Base-by-base conservation (phyloP, 2,888 invertebrate genomes). In the Hydrotaea diabolus region DNA sequence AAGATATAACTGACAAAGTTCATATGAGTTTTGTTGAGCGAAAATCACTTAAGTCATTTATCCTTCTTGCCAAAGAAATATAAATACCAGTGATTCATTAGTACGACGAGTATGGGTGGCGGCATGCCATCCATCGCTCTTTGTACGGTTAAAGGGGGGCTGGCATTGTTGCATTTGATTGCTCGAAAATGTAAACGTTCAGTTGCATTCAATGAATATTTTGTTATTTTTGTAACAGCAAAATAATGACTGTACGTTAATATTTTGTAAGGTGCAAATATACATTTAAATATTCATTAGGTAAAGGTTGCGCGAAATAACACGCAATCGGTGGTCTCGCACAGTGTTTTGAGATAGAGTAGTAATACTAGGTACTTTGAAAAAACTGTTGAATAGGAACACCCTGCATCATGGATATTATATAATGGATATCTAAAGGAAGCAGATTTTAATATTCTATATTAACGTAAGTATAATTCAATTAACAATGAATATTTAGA, bases 71-170 rank as follows among this genome's bases (percentile, higher is more conserved):
- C 17, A 31, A 71, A 59, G 23, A 26, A 59, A 26, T 59, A 66
- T 55, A 77, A 77, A 77, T 77, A 21, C 19, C 17, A 57, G 43
- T 77, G 59, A 77, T 77, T 71, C 69, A 77, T 77, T 77, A 59
- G 57, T 39, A 9, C 26, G 53, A 19, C 31, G 53, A 55, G 55
- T 21, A 9, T 55, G 21, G 19, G 19, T 55, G 55, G 55, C 26
- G 15, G 39, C 36, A 77, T 69, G 57, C 13, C 17, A 77, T 21
- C 46, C 62, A 64, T 11, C 21, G 15, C 49, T n/a, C n/a, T 49
- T 49, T n/a, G 49, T 43, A 43, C 49, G 13, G 49, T 49, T n/a
- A n/a, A n/a, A n/a, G n/a, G n/a, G n/a, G n/a, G 9, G 31, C 43
- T 49, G 49, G 49, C 43, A 43, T 43, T 43, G 43, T 15, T 13